phyloP scores from a whole-genome alignment of 2,113 vertebrate species.

The Poecilia latipinna region DNA sequence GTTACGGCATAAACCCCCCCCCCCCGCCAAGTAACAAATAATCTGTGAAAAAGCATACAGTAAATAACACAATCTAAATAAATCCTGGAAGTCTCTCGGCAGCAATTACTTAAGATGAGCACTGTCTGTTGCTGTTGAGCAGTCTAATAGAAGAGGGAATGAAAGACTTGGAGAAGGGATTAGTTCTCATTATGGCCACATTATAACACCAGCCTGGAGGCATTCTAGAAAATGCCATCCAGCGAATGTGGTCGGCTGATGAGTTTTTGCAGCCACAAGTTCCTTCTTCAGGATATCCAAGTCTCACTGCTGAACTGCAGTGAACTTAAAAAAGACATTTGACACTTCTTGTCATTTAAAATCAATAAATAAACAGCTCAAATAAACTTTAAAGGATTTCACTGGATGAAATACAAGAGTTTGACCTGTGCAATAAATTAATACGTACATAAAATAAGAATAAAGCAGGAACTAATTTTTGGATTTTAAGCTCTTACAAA shows the following conservation, averaged over 20 bases:
- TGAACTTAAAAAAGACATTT: not conserved
- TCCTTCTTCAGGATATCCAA: not conserved
- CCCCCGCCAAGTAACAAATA: not conserved
- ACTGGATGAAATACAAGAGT: too few relatives aligned
- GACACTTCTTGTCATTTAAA: not conserved
- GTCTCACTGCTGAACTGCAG: not conserved
- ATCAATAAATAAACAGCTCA: not conserved
- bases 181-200: conserved; percentile 1
- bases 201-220: not conserved
- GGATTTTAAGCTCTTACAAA: too few relatives aligned
- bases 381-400: too few relatives aligned
- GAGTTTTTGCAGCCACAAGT: not conserved
- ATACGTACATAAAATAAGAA: too few relatives aligned
- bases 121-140: not conserved
- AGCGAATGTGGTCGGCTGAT: not conserved
- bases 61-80: not conserved
- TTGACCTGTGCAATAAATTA: too few relatives aligned
- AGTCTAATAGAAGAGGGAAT: not conserved
- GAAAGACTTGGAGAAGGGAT: not conserved
- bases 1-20: not conserved
- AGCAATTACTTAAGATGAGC: not conserved
- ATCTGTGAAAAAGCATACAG: not conserved
- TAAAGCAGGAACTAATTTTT: too few relatives aligned
- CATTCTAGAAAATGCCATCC: not conserved
- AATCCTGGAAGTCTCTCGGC: not conserved